These are phyloP conservation scores for Tympanuchus pallidicinctus DNA, from an alignment of 2,113 vertebrate species.

Conservation along the genomic window DNA sequence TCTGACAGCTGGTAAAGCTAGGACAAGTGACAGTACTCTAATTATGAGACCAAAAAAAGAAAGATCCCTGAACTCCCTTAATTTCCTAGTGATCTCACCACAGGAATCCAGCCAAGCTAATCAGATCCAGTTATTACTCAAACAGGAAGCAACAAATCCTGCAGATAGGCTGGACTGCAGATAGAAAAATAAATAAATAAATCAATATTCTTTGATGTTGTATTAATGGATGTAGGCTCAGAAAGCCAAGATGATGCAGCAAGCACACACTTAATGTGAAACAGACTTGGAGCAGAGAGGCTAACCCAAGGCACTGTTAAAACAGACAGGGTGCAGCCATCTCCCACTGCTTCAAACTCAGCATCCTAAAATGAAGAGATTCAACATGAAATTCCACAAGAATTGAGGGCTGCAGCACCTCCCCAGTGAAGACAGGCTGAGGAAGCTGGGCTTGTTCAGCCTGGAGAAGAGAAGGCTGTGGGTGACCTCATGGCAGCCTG, in stretches of 20 bases:
- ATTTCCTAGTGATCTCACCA: slow-evolving; percentile 8
- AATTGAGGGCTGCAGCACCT: neutral
- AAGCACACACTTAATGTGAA: neutral
- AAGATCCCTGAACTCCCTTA: neutral
- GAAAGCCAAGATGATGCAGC: neutral
- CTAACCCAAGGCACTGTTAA: neutral
- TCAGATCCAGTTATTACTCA: neutral
- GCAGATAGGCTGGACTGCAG: neutral
- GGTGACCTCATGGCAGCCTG: too few relatives aligned
- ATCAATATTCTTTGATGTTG: neutral
- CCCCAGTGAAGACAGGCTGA: too few relatives aligned
- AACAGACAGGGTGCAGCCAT: neutral
- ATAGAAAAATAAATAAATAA: neutral
- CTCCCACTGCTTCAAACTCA: neutral
- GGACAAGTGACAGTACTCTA: neutral
- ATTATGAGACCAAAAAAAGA: neutral
- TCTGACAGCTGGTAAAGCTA: neutral
- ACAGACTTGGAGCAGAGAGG: neutral
- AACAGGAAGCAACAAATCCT: slow-evolving; percentile 8
- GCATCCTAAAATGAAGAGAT: neutral
- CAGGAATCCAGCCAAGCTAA: neutral
- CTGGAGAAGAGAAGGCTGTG: too few relatives aligned
- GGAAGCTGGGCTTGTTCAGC: too few relatives aligned
- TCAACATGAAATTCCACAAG: neutral
- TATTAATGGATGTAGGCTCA: slow-evolving; percentile 35